Evolutionary conservation across 2,888 invertebrate genomes (phyloP).

Genomic region (Papilio protenor): DNA sequence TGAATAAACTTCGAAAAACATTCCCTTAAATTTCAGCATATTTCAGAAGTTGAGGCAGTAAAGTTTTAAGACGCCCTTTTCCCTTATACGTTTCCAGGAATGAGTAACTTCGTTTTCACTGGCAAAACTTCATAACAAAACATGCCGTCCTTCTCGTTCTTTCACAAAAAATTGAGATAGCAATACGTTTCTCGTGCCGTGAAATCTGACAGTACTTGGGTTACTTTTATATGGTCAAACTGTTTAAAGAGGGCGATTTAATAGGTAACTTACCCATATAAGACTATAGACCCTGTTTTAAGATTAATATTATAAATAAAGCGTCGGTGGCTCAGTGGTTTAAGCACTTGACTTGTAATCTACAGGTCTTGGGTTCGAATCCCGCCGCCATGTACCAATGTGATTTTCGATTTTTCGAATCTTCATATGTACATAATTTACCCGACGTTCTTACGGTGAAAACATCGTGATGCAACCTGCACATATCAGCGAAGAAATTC

Average conservation of each 20-base stretch:
- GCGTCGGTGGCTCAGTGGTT: too few species aligned
- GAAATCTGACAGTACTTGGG: neutral
- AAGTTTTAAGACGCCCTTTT: slow-evolving; percentile 3
- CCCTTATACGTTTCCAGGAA: neutral
- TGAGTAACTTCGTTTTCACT: neutral
- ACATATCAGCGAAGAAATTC: too few species aligned
- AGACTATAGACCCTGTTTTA: neutral
- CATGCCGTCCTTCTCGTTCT: neutral
- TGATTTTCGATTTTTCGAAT: too few species aligned
- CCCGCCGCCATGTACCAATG: too few species aligned
- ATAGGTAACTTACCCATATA: neutral
- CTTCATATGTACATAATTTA: too few species aligned
- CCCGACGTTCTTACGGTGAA: too few species aligned
- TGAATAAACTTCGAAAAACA: neutral
- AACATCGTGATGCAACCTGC: too few species aligned
- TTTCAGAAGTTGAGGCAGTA: neutral
- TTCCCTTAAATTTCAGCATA: slow-evolving; percentile 7
- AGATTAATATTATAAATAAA: too few species aligned
- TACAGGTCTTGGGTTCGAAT: too few species aligned
- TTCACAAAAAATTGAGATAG: neutral
- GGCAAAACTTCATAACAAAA: neutral
- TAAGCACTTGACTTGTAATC: too few species aligned
- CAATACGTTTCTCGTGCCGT: neutral
- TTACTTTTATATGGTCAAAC: slow-evolving; percentile 11
- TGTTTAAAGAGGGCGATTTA: slow-evolving; percentile 2